Evolutionary conservation across 2,113 vertebrate genomes (phyloP).

Genomic region (Columba janthina): DNA sequence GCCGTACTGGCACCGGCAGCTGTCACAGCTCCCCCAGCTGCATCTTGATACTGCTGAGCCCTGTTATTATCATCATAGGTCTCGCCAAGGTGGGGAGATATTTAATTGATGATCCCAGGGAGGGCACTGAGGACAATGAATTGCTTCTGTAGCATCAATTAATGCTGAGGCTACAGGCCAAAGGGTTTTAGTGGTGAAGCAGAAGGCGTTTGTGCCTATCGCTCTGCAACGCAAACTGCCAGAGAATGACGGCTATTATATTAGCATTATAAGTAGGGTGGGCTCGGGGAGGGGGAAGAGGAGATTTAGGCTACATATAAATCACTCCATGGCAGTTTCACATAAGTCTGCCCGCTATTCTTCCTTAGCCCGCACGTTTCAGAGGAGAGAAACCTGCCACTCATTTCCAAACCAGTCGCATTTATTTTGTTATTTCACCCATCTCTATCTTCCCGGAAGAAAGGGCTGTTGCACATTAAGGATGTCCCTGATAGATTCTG

Average conservation of each 20-base stretch:
- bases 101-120: slow-evolving; percentile 63
- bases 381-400: neutral
- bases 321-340: neutral
- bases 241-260: slow-evolving; percentile 44
- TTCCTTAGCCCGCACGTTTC: fast-evolving
- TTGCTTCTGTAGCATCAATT: slow-evolving; percentile 40
- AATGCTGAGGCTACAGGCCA: slow-evolving; percentile 39
- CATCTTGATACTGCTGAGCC: slow-evolving; percentile 17
- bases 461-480: neutral
- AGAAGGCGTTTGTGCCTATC: slow-evolving; percentile 37
- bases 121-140: slow-evolving; percentile 49
- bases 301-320: neutral
- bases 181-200: slow-evolving; percentile 36
- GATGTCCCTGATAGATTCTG: neutral
- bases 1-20: neutral
- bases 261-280: slow-evolving; percentile 47
- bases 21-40: neutral
- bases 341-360: neutral
- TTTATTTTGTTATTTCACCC: neutral
- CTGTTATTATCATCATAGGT: slow-evolving; percentile 43
- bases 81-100: slow-evolving; percentile 40
- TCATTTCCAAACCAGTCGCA: neutral
- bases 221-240: slow-evolving; percentile 26
- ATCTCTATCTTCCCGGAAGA: neutral
- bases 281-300: neutral